Evolutionary conservation across 2,113 vertebrate species (phyloP).

Genomic region (Pontoporia blainvillei): DNA sequence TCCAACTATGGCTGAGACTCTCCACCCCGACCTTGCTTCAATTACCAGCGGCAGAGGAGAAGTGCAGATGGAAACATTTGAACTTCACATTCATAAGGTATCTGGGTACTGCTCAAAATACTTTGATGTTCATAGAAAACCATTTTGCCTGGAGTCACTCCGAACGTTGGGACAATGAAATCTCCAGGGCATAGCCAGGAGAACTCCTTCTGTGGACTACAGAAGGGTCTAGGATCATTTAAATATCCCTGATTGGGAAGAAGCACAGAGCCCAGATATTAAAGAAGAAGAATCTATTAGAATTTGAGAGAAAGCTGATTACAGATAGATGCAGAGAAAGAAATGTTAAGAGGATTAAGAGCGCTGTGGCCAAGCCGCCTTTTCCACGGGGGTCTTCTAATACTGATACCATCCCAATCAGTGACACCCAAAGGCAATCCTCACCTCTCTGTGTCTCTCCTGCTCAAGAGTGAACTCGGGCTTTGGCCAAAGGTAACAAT

Average conservation of each 20-base stretch:
- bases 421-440: conserved; percentile 80
- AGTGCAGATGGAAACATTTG: neutral
- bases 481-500: conserved; percentile 83
- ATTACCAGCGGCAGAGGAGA: neutral
- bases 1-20: neutral
- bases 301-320: conserved; percentile 77
- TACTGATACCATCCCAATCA: conserved; percentile 71
- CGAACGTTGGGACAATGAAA: conserved; percentile 60
- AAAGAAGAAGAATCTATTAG: conserved; percentile 68
- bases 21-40: neutral
- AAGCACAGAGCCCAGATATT: conserved; percentile 66
- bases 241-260: conserved; percentile 77
- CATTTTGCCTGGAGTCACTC: conserved; percentile 59
- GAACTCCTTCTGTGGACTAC: conserved; percentile 62
- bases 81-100: neutral
- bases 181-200: conserved; percentile 70
- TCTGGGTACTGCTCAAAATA: conserved; percentile 27
- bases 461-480: conserved; percentile 68
- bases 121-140: conserved; percentile 72
- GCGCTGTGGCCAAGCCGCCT: conserved; percentile 46
- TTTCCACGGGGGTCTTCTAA: conserved; percentile 75
- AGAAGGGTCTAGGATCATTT: conserved; percentile 71
- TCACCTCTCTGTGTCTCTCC: conserved; percentile 61
- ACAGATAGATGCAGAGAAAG: conserved; percentile 67
- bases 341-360: conserved; percentile 80